These are phyloP conservation scores for Rotaria macrura DNA, from an alignment of 2,888 invertebrate genomes.

Conservation along the genomic window DNA sequence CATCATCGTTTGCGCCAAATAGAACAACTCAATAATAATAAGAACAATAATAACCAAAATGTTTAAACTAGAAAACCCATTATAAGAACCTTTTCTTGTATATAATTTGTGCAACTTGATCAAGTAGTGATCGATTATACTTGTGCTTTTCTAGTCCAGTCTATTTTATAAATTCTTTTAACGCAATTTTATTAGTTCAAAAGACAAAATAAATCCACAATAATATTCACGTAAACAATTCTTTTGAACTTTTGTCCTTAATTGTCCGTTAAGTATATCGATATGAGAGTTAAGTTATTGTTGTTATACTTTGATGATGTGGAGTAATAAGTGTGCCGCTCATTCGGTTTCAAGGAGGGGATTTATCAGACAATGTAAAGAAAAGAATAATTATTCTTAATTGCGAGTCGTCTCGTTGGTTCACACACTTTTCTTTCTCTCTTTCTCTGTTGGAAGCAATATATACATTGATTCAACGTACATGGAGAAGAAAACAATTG, in stretches of 20 bases:
- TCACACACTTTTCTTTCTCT: constrained; percentile 8
- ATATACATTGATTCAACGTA: not conserved
- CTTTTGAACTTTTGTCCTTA: not conserved
- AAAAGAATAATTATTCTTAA: not conserved
- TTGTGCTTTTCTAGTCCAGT: not conserved
- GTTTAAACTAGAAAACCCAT: not conserved
- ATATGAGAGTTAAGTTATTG: constrained; percentile 1
- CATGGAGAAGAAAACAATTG: not conserved
- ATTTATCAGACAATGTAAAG: not conserved
- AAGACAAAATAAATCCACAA: not conserved
- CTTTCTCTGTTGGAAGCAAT: not conserved
- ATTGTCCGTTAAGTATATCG: not conserved
- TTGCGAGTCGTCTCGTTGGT: constrained; percentile 7
- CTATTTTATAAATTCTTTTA: not conserved
- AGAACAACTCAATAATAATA: not conserved
- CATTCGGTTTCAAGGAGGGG: not conserved
- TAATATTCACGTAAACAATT: not conserved
- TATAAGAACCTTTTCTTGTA: not conserved
- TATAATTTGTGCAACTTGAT: not conserved
- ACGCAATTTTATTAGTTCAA: not conserved
- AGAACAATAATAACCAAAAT: not conserved
- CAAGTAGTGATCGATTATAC: not conserved
- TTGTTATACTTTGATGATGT: not conserved
- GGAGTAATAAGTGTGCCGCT: not conserved
- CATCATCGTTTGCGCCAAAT: not conserved